Conservation (phyloP, 2,888 invertebrate genomes). For the Rhamphomyia laevipes region DNA sequence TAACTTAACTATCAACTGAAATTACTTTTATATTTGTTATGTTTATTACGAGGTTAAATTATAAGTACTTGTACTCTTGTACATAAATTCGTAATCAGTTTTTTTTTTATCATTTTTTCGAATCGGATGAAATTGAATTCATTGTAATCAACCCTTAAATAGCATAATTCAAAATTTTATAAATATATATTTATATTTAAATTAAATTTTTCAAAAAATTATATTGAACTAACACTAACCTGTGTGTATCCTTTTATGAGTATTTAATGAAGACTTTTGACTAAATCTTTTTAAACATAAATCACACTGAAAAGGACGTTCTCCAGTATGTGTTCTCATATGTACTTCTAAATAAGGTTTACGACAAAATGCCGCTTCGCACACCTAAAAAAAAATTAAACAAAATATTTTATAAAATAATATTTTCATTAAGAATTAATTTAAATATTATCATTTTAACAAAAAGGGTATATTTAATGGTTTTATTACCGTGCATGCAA, state of each 20-base stretch:
- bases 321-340: conserved; percentile 43
- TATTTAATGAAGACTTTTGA: conserved; percentile 59
- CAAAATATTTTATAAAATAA: not conserved
- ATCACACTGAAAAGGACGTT: conserved; percentile 47
- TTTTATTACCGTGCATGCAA: conserved; percentile 48
- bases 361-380: conserved; percentile 67
- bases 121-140: not conserved
- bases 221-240: conserved; percentile 41
- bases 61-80: no score
- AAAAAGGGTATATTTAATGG: not conserved
- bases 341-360: conserved; percentile 72
- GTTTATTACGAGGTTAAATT: no score
- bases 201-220: not conserved
- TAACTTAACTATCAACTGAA: no score
- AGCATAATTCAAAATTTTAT: not conserved
- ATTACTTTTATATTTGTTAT: no score
- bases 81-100: no score
- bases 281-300: conserved; percentile 58
- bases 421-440: not conserved
- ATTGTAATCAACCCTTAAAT: not conserved
- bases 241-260: conserved; percentile 59
- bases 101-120: no score
- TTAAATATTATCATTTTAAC: not conserved
- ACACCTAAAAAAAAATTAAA: conserved; percentile 37
- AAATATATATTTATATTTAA: not conserved